These are phyloP conservation scores for Hypsibius dujardini DNA, from an alignment of 1,140 invertebrate species.

Conservation along the genomic window DNA sequence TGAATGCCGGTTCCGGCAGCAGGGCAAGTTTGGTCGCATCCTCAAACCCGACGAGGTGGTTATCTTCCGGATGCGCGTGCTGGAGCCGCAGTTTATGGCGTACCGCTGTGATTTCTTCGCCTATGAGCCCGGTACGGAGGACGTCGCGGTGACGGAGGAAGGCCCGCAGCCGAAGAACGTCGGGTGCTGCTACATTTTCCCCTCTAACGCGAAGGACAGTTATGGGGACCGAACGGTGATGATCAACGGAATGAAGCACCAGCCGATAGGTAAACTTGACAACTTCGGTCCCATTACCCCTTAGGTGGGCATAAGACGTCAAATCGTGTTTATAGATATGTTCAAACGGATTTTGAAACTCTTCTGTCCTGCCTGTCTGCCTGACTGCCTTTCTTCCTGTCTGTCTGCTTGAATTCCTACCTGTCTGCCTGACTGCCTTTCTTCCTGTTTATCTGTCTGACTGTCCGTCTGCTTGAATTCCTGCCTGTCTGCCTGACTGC, in stretches of 20 bases:
- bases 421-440: constrained; percentile 12
- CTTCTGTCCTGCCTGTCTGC: too few species aligned
- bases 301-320: too few species aligned
- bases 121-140: background rate
- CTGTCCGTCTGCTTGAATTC: background rate
- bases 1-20: background rate
- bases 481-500: background rate
- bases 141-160: background rate
- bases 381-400: too few species aligned
- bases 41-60: background rate
- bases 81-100: constrained; percentile 6
- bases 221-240: constrained; percentile 59
- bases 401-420: background rate
- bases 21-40: background rate
- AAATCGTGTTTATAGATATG: too few species aligned
- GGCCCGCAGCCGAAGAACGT: constrained; percentile 42
- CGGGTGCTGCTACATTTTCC: constrained; percentile 69
- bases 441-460: constrained; percentile 23
- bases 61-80: constrained; percentile 6
- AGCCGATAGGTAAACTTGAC: constrained; percentile 53
- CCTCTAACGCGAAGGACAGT: constrained; percentile 49
- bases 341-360: too few species aligned
- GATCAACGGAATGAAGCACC: constrained; percentile 60
- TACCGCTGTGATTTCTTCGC: constrained; percentile 11
- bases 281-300: constrained; percentile 21